Evolutionary conservation across 2,113 vertebrate species (phyloP), one percentile per base, ranked within the genome.

Genomic region (Alethe castanea): DNA sequence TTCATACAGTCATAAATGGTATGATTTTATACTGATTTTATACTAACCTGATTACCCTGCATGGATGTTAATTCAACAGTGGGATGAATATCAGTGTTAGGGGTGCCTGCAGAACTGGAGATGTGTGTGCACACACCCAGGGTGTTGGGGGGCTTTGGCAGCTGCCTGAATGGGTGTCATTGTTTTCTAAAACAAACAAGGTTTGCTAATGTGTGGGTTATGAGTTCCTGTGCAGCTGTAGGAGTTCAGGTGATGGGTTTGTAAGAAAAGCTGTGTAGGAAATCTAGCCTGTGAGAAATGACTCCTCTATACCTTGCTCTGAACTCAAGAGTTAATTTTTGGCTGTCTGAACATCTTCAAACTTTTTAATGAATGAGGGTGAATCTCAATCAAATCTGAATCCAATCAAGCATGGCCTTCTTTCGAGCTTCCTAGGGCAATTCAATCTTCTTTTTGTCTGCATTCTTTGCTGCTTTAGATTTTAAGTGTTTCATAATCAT

Each of bases 361-460:
- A 61, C 11, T 14, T 79, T 76, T 28, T 36, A 79, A 47, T 50
- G 54, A 85, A 74, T 16, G 44, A 60, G 8, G 31, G 35, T 4
- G 11, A 87, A 65, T 94, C 76, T 85, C 53, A 69, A 29, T 69
- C 61, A 81, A 67, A 65, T 87, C 61, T 60, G 57, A 84, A 60
- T 78, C 61, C 65, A 88, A 66, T 72, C 45, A 85, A 85, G 52
- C 53, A 6, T 60, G 47, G 7, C 31, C 28, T 44, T 60, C 38
- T 79, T 62, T 67, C 59, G 33, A 78, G 16, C 25, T 62, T 90
- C 73, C 54, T 28, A 12, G 31, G 33, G 52, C 52, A 80, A 56
- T 65, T 76, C 24, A n/a, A 1, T 73, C 81, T 67, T 56, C 59
- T 71, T 92, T 64, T 24, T 28, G 14, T 54, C 65, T 38, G 40